A percentile compares a stretch with the other conserved stretches of the same genome.
phyloP scores from a whole-genome alignment of 2,888 invertebrate genomes.

The Pollenia amentaria region DNA sequence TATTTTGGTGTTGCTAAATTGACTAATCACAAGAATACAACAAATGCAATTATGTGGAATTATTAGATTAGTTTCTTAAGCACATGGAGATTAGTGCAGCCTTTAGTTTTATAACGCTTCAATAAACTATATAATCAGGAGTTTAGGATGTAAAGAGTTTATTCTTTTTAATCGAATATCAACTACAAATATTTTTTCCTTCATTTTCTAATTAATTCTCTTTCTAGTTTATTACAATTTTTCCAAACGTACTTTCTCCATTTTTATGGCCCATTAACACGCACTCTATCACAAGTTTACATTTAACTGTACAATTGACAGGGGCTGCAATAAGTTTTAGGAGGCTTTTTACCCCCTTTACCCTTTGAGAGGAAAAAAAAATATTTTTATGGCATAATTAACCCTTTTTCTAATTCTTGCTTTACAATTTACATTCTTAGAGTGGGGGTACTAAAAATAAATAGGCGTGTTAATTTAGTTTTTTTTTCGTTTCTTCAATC shows the following conservation, averaged over 20 bases:
- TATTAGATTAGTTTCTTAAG: too few relatives aligned
- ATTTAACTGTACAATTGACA: neutral
- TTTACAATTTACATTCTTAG: neutral
- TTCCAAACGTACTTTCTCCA: neutral
- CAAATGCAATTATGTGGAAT: too few relatives aligned
- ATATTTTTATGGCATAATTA: conserved; percentile 70
- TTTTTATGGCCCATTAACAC: conserved; percentile 55
- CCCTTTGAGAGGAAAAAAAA: neutral
- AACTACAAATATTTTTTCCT: neutral
- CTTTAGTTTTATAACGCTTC: too few relatives aligned
- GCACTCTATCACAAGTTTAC: conserved; percentile 45
- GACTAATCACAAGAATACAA: too few relatives aligned
- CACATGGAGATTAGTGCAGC: too few relatives aligned
- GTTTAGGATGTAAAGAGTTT: too few relatives aligned
- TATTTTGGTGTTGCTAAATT: too few relatives aligned
- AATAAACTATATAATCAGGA: too few relatives aligned
- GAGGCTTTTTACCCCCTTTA: neutral
- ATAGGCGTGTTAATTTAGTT: conserved; percentile 65
- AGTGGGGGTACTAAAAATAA: conserved; percentile 43
- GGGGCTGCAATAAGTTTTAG: neutral
- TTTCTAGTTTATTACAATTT: too few relatives aligned
- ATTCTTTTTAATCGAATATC: too few relatives aligned
- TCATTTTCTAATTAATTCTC: neutral
- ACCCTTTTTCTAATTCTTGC: conserved; percentile 46
- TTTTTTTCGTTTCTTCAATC: conserved; percentile 6